phyloP scores from a whole-genome alignment of 2,113 vertebrate species.

The Pygoscelis antarcticus region DNA sequence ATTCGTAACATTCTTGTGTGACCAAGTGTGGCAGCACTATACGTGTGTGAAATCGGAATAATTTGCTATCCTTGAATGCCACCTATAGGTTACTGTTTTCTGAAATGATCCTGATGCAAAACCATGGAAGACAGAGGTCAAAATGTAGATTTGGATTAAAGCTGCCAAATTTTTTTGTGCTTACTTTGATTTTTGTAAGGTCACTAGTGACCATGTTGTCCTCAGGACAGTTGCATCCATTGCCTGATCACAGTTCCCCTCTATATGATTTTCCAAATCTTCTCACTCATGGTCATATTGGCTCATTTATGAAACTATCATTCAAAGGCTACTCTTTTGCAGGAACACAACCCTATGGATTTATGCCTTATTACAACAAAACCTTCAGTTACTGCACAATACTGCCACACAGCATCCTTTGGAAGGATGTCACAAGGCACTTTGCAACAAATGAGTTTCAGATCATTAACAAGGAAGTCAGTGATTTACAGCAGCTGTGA shows the following conservation, averaged over 20 bases:
- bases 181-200: not conserved
- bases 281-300: not conserved
- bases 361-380: not conserved
- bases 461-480: not conserved
- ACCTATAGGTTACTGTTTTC: slow-evolving; percentile 50
- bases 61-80: slow-evolving; percentile 64
- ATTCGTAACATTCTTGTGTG: not conserved
- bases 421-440: not conserved
- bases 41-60: not conserved
- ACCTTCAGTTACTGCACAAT: not conserved
- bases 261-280: not conserved
- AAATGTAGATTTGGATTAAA: not conserved
- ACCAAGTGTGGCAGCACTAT: not conserved
- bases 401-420: not conserved
- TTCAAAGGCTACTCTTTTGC: not conserved
- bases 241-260: not conserved
- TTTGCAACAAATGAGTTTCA: not conserved
- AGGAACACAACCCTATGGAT: not conserved
- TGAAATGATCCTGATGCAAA: not conserved
- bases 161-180: not conserved
- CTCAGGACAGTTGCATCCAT: not conserved
- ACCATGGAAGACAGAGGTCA: not conserved
- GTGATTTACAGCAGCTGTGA: not conserved
- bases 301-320: not conserved
- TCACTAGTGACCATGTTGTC: not conserved